Conservation (phyloP, 23 tunicate species). For the Phallusia fumigata region DNA sequence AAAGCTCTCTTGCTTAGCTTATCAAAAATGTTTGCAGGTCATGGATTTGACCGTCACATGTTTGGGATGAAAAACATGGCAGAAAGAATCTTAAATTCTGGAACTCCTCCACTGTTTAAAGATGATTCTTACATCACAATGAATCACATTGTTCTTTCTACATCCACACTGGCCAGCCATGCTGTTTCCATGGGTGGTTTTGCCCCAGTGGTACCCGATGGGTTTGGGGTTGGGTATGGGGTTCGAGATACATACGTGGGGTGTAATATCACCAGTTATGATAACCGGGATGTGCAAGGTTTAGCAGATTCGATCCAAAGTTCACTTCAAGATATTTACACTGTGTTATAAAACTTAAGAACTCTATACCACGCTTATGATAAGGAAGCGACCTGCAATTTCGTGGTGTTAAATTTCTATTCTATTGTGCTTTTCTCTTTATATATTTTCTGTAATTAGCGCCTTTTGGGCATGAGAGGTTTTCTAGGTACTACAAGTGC, state of each 20-base stretch:
- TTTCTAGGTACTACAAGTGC: too few relatives aligned
- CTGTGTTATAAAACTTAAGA: slow-evolving; percentile 27
- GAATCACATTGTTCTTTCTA: slow-evolving; percentile 95
- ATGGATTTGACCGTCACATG: slow-evolving; percentile 96
- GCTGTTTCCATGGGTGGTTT: slow-evolving; percentile 90
- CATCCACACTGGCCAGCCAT: slow-evolving; percentile 91
- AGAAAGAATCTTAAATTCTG: slow-evolving; percentile 6
- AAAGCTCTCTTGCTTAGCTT: too few relatives aligned
- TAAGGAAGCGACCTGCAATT: too few relatives aligned
- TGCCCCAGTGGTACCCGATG: slow-evolving; percentile 95
- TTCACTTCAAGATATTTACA: slow-evolving; percentile 65
- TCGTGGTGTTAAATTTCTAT: too few relatives aligned
- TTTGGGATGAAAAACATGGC: slow-evolving; percentile 80
- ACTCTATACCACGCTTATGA: too few relatives aligned
- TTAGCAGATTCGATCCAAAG: slow-evolving; percentile 61
- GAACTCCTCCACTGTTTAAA: slow-evolving; percentile 58
- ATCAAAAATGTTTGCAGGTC: too few relatives aligned
- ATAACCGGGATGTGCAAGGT: slow-evolving; percentile 45
- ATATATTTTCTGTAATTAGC: too few relatives aligned
- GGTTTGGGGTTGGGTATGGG: slow-evolving; percentile 96
- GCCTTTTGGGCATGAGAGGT: too few relatives aligned
- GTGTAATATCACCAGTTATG: slow-evolving; percentile 83
- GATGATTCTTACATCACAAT: slow-evolving; percentile 64
- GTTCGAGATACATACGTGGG: slow-evolving; percentile 66
- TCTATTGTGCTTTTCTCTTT: too few relatives aligned